A percentile compares a stretch with the other conserved stretches of the same genome.
These are phyloP conservation scores for Morone saxatilis DNA, from an alignment of 2,113 vertebrate species.

Conservation along the genomic window DNA sequence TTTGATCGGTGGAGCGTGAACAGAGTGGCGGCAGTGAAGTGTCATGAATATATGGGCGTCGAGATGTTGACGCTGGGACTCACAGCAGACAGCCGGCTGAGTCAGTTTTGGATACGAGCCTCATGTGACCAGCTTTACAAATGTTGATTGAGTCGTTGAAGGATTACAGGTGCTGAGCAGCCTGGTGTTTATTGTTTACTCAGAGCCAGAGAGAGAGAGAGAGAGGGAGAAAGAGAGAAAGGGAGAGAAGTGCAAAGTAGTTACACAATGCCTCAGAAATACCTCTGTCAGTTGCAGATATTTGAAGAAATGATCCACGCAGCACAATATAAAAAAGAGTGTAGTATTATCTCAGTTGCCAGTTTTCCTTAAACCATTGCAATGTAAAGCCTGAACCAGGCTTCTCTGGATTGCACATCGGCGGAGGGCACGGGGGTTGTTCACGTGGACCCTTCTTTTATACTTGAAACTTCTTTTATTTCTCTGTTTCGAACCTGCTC, in stretches of 20 bases:
- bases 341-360: neutral
- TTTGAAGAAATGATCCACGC: neutral
- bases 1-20: slow-evolving; percentile 47
- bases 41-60: slow-evolving; percentile 11
- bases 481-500: neutral
- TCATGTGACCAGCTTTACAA: slow-evolving; percentile 72
- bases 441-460: neutral
- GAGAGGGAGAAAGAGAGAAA: slow-evolving; percentile 2
- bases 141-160: slow-evolving; percentile 78
- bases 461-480: neutral
- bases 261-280: slow-evolving; percentile 31
- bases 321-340: slow-evolving; percentile 3
- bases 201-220: slow-evolving; percentile 25
- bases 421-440: too few species aligned
- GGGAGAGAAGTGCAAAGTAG: slow-evolving; percentile 31
- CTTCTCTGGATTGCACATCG: neutral
- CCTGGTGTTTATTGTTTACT: slow-evolving; percentile 71
- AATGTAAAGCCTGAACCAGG: neutral
- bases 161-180: slow-evolving; percentile 75
- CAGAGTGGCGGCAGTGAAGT: slow-evolving; percentile 25
- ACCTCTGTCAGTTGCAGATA: neutral
- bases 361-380: neutral
- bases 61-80: slow-evolving; percentile 44
- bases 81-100: slow-evolving; percentile 58
- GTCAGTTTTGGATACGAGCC: slow-evolving; percentile 62